Conservation (phyloP, 30 jellyfish, hydroid and myxozoan species). For the Aurelia coerulea region DNA sequence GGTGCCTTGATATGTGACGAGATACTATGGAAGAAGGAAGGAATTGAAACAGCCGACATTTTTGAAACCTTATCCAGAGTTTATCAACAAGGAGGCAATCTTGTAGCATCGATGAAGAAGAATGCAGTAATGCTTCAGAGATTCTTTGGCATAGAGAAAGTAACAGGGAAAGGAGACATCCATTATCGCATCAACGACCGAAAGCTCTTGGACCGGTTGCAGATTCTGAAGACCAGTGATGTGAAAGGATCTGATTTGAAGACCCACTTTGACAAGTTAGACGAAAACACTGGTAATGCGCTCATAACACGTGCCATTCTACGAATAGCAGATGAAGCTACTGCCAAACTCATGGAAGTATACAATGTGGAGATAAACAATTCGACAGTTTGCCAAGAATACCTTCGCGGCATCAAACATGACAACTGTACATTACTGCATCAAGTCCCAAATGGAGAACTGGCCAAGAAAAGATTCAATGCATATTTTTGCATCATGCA, state of each 20-base stretch:
- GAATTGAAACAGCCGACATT: background rate
- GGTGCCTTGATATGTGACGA: slow-evolving; percentile 20
- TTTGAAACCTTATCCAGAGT: slow-evolving; percentile 14
- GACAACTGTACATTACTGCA: slow-evolving; percentile 25
- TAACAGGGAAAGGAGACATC: background rate
- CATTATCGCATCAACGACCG: slow-evolving; percentile 1
- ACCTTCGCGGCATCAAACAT: slow-evolving; percentile 37
- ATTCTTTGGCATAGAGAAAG: slow-evolving; percentile 49
- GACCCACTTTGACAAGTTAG: slow-evolving; percentile 1
- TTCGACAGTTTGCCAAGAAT: background rate
- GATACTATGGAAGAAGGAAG: background rate
- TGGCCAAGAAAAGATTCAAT: slow-evolving; percentile 11
- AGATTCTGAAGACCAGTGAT: background rate
- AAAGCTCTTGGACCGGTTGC: slow-evolving; percentile 18
- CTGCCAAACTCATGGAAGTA: slow-evolving; percentile 11
- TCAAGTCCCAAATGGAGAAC: slow-evolving; percentile 6
- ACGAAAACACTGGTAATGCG: slow-evolving; percentile 18
- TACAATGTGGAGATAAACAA: slow-evolving; percentile 3
- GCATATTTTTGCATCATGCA: slow-evolving; percentile 46
- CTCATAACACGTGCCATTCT: slow-evolving; percentile 9
- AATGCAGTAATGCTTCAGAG: slow-evolving; percentile 20
- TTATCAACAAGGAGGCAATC: slow-evolving; percentile 6
- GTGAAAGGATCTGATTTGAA: background rate
- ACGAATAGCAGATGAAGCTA: background rate
- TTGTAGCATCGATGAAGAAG: slow-evolving; percentile 9